Conservation (phyloP, 2,797 vertebrate species). For the Cygnus olor region DNA sequence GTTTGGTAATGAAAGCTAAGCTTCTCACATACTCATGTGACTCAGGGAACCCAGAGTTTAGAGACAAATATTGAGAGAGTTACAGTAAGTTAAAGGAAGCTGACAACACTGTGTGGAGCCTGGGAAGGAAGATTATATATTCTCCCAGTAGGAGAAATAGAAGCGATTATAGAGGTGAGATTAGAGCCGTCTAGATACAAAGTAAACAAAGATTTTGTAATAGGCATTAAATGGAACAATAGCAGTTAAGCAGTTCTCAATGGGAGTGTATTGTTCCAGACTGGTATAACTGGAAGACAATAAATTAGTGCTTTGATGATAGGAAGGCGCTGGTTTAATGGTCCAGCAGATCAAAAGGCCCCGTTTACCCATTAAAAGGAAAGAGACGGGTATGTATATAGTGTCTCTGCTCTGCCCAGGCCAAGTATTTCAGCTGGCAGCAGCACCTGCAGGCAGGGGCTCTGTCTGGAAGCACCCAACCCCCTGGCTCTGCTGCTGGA, state of each 20-base stretch:
- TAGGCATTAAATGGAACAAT: neutral
- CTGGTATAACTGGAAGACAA: neutral
- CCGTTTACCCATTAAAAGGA: neutral
- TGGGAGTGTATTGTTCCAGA: neutral
- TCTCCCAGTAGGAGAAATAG: neutral
- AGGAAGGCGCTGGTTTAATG: neutral
- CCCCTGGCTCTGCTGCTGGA: neutral
- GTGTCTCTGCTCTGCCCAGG: neutral
- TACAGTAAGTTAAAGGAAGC: neutral
- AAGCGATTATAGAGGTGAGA: neutral
- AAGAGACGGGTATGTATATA: neutral
- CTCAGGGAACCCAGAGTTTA: neutral
- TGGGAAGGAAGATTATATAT: neutral
- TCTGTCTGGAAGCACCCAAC: neutral
- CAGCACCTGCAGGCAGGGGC: fast-evolving
- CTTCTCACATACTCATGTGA: neutral
- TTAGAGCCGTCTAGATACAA: neutral
- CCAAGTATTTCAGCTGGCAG: neutral
- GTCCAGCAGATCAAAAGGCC: neutral
- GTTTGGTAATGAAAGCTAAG: neutral
- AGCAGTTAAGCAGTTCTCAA: neutral
- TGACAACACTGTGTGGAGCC: neutral
- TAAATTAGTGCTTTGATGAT: neutral
- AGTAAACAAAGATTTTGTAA: neutral
- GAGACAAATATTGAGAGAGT: neutral